Base-by-base conservation (phyloP, 2,888 invertebrate genomes). In the Leptinotarsa tumamoca region DNA sequence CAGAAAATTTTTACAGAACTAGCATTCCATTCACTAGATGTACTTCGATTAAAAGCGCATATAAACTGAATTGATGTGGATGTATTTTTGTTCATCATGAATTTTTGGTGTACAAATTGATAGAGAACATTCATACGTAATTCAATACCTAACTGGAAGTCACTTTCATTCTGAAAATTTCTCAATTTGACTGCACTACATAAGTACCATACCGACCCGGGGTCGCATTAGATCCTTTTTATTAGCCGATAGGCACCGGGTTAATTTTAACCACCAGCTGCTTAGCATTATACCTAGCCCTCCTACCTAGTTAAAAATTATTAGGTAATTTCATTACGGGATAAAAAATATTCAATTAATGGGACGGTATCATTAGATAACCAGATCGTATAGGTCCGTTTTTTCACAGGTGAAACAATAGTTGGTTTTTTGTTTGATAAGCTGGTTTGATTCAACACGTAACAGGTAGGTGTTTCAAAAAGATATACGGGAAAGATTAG, bases 271-370 rank as follows among this genome's bases (percentile, higher is more conserved):
- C 73, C 68, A 61, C 43, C 71, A 69, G 66, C 74, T 74, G 74
- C 61, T 68, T 27, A 58, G 79, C 78, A 79, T 80, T 81, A 79
- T 78, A 68, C 61, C 66, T 51, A 68, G 81, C 81, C 83, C 83
- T 82, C 83, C 82, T 83, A 83, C 81, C 81, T 83, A 80, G 82
- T 80, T 81, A 78, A 77, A 79, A 82, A 83, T 82, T 83, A 83
- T 80, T 81, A 82, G 80, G 82, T 81, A 80, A 82, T 83, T 83
- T 83, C 78, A 76, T 73, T 78, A 79, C 77, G 77, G 75, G 76
- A 80, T 78, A 79, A 71, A 79, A 71, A 71, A 75, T 73, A 78
- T 73, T 75, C 76, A 75, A 79, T 79, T 75, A 79, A 74, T 72
- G 52, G 67, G 73, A 67, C 58, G 61, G 67, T 76, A 71, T 77